A percentile compares a stretch with the other conserved stretches of the same genome.
These are phyloP conservation scores for Periophthalmus magnuspinnatus DNA, from an alignment of 2,797 vertebrate genomes.

Conservation along the genomic window DNA sequence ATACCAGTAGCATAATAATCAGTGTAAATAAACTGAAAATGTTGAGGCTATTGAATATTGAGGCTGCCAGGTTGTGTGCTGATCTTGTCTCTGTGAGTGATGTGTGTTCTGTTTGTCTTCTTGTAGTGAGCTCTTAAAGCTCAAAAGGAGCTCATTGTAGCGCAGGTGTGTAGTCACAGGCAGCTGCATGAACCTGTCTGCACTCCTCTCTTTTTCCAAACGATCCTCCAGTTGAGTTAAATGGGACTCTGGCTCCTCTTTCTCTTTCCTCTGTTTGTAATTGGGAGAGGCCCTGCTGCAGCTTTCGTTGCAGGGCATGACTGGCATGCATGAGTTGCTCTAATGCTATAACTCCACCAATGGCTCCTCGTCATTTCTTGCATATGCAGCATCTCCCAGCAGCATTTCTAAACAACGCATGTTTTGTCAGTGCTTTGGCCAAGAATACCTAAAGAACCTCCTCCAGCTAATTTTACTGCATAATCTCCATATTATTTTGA, in stretches of 20 bases:
- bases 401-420: constrained; percentile 70
- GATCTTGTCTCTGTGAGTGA: constrained; percentile 81
- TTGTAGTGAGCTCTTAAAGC: constrained; percentile 83
- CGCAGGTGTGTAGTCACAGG: constrained; percentile 82
- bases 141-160: constrained; percentile 80
- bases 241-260: constrained; percentile 17
- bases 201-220: constrained; percentile 31
- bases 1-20: background rate
- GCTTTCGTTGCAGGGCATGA: constrained; percentile 65
- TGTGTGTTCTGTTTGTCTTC: constrained; percentile 82
- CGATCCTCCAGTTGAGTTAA: constrained; percentile 5
- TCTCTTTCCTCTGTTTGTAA: constrained; percentile 63
- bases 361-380: constrained; percentile 54
- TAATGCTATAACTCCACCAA: constrained; percentile 58
- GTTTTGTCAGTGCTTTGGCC: constrained; percentile 66
- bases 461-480: constrained; percentile 64
- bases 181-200: constrained; percentile 75
- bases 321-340: constrained; percentile 77
- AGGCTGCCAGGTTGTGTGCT: constrained; percentile 73
- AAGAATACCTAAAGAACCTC: constrained; percentile 78
- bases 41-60: background rate
- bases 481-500: constrained; percentile 63
- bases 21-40: background rate
- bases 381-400: constrained; percentile 63
- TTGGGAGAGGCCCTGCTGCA: constrained; percentile 68